phyloP scores from a whole-genome alignment of 2,888 invertebrate genomes.

The Drosophila infuscata region DNA sequence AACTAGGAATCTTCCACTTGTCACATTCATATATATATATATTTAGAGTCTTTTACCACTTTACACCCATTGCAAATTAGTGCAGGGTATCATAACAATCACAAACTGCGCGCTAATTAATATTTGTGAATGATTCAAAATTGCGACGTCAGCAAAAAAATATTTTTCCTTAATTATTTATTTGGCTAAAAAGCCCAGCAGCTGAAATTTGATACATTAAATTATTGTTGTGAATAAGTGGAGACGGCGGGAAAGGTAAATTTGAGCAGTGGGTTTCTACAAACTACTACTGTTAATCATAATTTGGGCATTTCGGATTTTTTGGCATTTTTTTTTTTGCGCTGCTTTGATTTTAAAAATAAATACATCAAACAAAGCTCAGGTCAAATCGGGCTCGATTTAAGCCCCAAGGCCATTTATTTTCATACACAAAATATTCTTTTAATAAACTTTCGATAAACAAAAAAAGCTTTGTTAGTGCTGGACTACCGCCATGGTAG shows the following conservation, averaged over 20 bases:
- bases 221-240: slow-evolving; percentile 31
- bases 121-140: slow-evolving; percentile 59
- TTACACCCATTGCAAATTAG: background rate
- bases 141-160: slow-evolving; percentile 52
- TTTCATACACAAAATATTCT: slow-evolving; percentile 69
- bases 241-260: background rate
- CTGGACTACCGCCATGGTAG: slow-evolving; percentile 34
- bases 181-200: slow-evolving; percentile 14
- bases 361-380: slow-evolving; percentile 32
- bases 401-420: slow-evolving; percentile 70
- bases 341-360: slow-evolving; percentile 25
- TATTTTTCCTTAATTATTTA: slow-evolving; percentile 35
- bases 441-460: slow-evolving; percentile 68
- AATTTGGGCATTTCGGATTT: slow-evolving; percentile 11
- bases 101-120: slow-evolving; percentile 50
- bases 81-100: slow-evolving; percentile 18
- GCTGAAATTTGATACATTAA: slow-evolving; percentile 14
- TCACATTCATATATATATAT: background rate
- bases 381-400: slow-evolving; percentile 4
- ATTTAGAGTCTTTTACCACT: too few species aligned
- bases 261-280: background rate
- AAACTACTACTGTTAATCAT: slow-evolving; percentile 11
- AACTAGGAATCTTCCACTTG: background rate
- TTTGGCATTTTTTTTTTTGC: slow-evolving; percentile 7
- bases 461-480: slow-evolving; percentile 54